Percentiles rank a stretch among this genome's conserved stretches.
phyloP scores from a whole-genome alignment of 2,888 invertebrate genomes.

The Cyrtodaria siliqua region DNA sequence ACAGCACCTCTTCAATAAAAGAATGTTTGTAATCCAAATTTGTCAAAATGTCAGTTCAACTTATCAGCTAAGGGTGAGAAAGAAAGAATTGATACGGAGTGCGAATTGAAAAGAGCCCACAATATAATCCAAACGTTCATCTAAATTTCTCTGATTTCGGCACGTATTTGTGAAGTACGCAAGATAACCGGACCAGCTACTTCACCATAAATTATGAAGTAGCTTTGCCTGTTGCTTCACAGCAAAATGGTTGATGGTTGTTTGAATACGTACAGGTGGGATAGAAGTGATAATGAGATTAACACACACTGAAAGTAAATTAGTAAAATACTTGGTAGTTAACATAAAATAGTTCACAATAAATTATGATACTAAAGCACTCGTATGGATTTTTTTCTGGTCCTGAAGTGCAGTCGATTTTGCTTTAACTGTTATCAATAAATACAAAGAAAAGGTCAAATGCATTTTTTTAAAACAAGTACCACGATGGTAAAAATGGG shows the following conservation, averaged over 20 bases:
- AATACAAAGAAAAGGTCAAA: too few species aligned
- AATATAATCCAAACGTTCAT: slow-evolving; percentile 30
- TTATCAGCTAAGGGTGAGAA: slow-evolving; percentile 69
- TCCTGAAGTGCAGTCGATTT: too few species aligned
- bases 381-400: too few species aligned
- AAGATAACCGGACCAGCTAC: slow-evolving; percentile 65
- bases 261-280: slow-evolving; percentile 63
- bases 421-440: too few species aligned
- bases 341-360: too few species aligned
- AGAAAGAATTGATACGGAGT: slow-evolving; percentile 42
- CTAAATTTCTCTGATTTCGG: slow-evolving; percentile 67
- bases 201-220: slow-evolving; percentile 69
- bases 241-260: slow-evolving; percentile 43
- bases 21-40: slow-evolving; percentile 39
- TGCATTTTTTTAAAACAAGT: too few species aligned
- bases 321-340: slow-evolving; percentile 6
- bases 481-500: too few species aligned
- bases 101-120: slow-evolving; percentile 44
- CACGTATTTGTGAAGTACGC: slow-evolving; percentile 77
- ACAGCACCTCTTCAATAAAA: background rate
- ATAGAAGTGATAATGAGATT: slow-evolving; percentile 41
- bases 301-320: slow-evolving; percentile 11
- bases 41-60: slow-evolving; percentile 62
- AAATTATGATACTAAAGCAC: too few species aligned
- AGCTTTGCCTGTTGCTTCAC: slow-evolving; percentile 39